These are phyloP conservation scores for Xylocopa sonorina DNA, from an alignment of 1,140 invertebrate genomes.

Conservation along the genomic window DNA sequence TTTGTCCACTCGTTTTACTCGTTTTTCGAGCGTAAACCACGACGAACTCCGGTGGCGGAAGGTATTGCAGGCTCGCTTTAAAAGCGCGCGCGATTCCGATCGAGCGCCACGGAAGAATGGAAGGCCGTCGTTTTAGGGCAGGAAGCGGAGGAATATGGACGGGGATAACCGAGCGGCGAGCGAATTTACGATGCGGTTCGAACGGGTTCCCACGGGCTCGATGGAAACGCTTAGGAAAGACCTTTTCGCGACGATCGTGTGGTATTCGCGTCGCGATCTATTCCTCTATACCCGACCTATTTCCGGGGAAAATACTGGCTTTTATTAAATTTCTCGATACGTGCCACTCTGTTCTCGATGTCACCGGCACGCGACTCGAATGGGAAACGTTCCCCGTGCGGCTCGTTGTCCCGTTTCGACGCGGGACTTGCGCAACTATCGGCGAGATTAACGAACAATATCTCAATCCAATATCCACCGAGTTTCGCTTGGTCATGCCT, in stretches of 20 bases:
- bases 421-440: not conserved
- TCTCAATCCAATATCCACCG: not conserved
- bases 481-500: not conserved
- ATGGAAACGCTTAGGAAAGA: slow-evolving; percentile 5
- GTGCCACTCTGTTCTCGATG: slow-evolving; percentile 17
- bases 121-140: slow-evolving; percentile 14
- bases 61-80: slow-evolving; percentile 1
- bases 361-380: slow-evolving; percentile 15
- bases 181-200: slow-evolving; percentile 45
- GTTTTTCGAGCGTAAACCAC: not conserved
- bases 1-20: not conserved
- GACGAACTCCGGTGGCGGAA: not conserved
- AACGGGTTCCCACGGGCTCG: slow-evolving; percentile 39
- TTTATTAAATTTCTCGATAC: slow-evolving; percentile 51
- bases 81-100: slow-evolving; percentile 15
- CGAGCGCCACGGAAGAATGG: slow-evolving; percentile 15
- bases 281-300: slow-evolving; percentile 31
- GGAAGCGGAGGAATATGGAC: slow-evolving; percentile 44
- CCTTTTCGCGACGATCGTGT: slow-evolving; percentile 12
- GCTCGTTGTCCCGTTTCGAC: not conserved
- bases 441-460: not conserved
- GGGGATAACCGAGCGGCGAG: slow-evolving; percentile 32
- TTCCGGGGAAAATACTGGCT: slow-evolving; percentile 27
- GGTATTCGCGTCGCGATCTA: slow-evolving; percentile 34
- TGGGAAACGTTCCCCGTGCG: not conserved